phyloP scores from a whole-genome alignment of 2,797 vertebrate species.

The Syncerus caffer region DNA sequence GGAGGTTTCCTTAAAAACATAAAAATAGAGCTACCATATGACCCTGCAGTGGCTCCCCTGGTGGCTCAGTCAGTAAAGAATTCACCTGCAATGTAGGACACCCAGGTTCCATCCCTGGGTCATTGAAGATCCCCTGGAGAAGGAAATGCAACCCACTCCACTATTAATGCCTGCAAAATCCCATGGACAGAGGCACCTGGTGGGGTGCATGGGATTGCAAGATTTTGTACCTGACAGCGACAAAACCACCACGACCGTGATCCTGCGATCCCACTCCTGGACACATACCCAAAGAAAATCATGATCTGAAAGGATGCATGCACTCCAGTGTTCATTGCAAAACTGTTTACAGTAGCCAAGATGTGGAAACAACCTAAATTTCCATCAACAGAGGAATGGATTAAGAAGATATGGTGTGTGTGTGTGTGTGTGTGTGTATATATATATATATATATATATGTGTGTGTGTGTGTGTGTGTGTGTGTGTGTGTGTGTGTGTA shows the following conservation, averaged over 20 bases:
- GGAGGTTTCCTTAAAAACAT: background rate
- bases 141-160: background rate
- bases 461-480: too few relatives aligned
- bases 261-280: background rate
- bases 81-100: background rate
- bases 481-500: too few relatives aligned
- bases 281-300: background rate
- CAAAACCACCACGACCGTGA: background rate
- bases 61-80: background rate
- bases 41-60: too few relatives aligned
- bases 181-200: background rate
- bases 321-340: background rate
- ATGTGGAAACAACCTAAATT: too few relatives aligned
- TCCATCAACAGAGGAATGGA: too few relatives aligned
- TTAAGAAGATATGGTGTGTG: too few relatives aligned
- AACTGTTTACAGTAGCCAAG: background rate
- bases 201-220: background rate
- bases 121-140: background rate
- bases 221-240: fast-evolving
- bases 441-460: too few relatives aligned
- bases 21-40: background rate
- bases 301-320: background rate
- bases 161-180: background rate
- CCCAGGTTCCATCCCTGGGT: background rate
- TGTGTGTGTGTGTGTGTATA: too few relatives aligned